phyloP scores from a whole-genome alignment of 2,113 vertebrate genomes.

The Mobula birostris region DNA sequence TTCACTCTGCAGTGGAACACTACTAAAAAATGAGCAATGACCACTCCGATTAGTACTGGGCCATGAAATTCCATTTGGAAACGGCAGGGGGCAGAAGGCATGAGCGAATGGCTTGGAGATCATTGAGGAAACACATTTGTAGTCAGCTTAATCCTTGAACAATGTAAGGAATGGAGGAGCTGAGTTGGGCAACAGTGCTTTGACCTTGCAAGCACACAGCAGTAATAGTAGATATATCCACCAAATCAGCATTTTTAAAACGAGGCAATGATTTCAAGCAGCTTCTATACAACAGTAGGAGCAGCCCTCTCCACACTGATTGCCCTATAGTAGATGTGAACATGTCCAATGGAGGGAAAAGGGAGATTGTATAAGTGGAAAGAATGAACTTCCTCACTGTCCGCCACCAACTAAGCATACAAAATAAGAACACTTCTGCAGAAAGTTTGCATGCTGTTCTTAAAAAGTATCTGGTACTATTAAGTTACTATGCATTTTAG shows the following conservation, averaged over 20 bases:
- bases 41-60: not conserved
- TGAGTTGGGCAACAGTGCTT: not conserved
- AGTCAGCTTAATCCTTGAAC: not conserved
- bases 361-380: not conserved
- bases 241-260: not conserved
- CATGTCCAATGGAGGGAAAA: not conserved
- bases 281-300: not conserved
- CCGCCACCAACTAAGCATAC: not conserved
- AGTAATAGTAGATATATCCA: not conserved
- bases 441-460: constrained; percentile 4
- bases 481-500: not conserved
- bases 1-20: not conserved
- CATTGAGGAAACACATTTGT: not conserved
- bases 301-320: not conserved
- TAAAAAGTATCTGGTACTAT: not conserved
- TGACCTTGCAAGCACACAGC: not conserved
- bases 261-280: not conserved
- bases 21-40: not conserved
- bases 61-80: not conserved
- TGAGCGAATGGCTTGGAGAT: not conserved
- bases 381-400: not conserved
- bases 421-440: not conserved
- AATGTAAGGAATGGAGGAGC: not conserved
- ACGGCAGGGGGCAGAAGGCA: not conserved
- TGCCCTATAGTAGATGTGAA: not conserved